Evolutionary conservation across 2,888 invertebrate genomes (phyloP), one percentile per base, ranked within the genome.

Genomic region (Aspidiotus destructor): DNA sequence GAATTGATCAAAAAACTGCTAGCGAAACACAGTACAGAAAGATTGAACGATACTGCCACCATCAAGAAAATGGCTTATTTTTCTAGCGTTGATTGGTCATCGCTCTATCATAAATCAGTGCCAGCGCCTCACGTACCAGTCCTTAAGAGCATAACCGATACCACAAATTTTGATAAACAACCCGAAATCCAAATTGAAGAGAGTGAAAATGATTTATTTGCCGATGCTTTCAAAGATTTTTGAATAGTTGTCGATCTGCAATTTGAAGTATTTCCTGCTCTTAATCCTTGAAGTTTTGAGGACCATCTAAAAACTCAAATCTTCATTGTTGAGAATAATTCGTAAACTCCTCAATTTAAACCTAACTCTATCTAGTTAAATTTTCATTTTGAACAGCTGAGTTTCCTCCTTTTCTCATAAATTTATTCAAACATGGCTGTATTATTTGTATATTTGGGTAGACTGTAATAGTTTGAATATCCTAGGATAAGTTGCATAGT

Each of bases 101-200:
- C 41, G 16, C 41, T 65, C n/a, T 44, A 65, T 13, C n/a, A 65
- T n/a, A 57, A 44, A 44, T 40, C 9, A 0, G 40, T 48, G 7
- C 54, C 44, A 17, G 16, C 65, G 1, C 65, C 65, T 15, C 58
- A 41, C 10, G 13, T 28, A 15, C 65, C 65, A 6, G 40, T 42
- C 11, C 40, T 58, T 17, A 42, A 48, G 28, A n/a, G 44, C 7
- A 48, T 48, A 13, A 65, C 17, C 28, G 65, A 65, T 65, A 65
- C 65, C 13, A 57, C 40, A 44, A 57, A 65, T 65, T 65, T 65
- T 15, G 58, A 58, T 9, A 42, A 48, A n/a, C 58, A 58, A 17
- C 11, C 8, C 8, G 58, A 57, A 17, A 58, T 55, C 13, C 57
- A 41, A 3, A n/a, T 65, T 7, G 65, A 65, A 7, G 44, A 65